Percentiles rank a stretch among this genome's conserved stretches.
These are phyloP conservation scores for Rhizoglyphus robini DNA, from an alignment of 1,140 invertebrate genomes.

Conservation along the genomic window DNA sequence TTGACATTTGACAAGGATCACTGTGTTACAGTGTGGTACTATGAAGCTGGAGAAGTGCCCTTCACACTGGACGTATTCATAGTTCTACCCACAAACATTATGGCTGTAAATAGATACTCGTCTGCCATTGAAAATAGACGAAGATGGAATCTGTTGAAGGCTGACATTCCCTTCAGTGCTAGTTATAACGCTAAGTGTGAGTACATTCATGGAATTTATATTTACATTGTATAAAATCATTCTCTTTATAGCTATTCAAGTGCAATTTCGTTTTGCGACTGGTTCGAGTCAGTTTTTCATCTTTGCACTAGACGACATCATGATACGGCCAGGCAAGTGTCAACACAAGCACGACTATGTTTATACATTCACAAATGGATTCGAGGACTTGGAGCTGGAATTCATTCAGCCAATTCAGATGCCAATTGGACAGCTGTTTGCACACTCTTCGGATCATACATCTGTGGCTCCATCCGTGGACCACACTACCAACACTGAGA, in stretches of 20 bases:
- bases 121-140: neutral
- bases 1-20: neutral
- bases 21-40: conserved; percentile 3
- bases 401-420: neutral
- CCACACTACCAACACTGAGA: neutral
- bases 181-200: neutral
- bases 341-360: neutral
- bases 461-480: neutral
- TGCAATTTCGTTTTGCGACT: neutral
- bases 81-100: no score
- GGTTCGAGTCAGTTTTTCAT: neutral
- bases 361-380: neutral
- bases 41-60: conserved; percentile 3
- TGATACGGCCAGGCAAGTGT: neutral
- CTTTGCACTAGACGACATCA: conserved; percentile 21
- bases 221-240: neutral
- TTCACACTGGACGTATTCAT: neutral
- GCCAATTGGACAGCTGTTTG: neutral
- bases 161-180: neutral
- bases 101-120: no score
- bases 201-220: neutral
- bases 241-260: neutral
- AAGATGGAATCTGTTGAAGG: neutral
- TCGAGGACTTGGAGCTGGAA: neutral
- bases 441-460: neutral